Base-by-base conservation (phyloP, 2,113 vertebrate genomes). In the Gambusia holbrooki region DNA sequence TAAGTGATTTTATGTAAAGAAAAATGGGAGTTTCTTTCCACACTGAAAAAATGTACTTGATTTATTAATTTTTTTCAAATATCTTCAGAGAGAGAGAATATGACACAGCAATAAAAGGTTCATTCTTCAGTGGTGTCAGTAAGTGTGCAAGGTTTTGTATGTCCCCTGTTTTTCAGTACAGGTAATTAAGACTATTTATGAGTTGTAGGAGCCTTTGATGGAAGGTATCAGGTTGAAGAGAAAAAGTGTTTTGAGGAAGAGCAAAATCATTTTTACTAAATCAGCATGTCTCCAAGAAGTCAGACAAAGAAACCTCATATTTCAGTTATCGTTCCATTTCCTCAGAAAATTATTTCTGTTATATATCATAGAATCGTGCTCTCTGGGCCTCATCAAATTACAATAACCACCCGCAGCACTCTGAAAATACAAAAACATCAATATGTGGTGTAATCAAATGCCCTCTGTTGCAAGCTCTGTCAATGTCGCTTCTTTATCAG, bases 361-460 rank as follows among this genome's bases (percentile, higher is more conserved):
- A 66, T 79, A 82, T 70, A 82, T 76, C 83, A 81, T 74, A 74
- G 66, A 65, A 66, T 65, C 63, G 58, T 74, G 71, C 79, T 79
- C 79, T 79, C 77, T 86, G 84, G 80, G 74, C 27, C 85, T 87
- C 62, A 77, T 93, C 84, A 88, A 77, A 89, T 91, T 90, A 90
- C 90, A 81, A 84, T 62, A 87, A 84, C 83, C 80, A 81, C 58
- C 81, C 79, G 66, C 15, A 74, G 71, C 82, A 62, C 84, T 82
- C 72, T 69, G 81, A 85, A 84, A 88, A 87, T 82, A 88, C 81
- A 69, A 90, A 89, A 90, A 85, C 82, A 87, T 92, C 92, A 89
- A 91, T 90, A 91, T 81, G 82, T 74, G 85, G 90, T 87, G 91
- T 87, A 93, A 93, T 87, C 85, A 76, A 83, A 93, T 72, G 68